Evolutionary conservation across 2,888 invertebrate species (phyloP).

Genomic region (Oscheius myriophilus): DNA sequence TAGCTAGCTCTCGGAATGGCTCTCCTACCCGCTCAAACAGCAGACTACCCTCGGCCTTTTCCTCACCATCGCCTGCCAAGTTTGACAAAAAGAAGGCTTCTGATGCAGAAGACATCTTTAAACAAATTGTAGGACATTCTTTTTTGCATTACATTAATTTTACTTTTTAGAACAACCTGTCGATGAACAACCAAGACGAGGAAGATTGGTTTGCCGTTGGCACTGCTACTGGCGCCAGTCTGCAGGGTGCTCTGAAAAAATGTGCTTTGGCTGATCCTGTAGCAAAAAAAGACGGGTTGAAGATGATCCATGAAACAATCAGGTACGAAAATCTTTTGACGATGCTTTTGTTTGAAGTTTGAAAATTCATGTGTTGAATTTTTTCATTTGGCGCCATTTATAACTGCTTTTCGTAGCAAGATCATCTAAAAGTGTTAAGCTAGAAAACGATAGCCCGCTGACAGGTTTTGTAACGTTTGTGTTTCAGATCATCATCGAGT

Average conservation of each 20-base stretch:
- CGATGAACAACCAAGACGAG: constrained; percentile 30
- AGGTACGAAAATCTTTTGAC: constrained; percentile 4
- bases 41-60: not conserved
- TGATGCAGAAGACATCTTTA: constrained; percentile 23
- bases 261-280: constrained; percentile 92
- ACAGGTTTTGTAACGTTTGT: not conserved
- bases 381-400: too few relatives aligned
- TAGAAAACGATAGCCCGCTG: too few relatives aligned
- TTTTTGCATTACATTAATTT: not conserved
- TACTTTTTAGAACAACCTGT: constrained; percentile 31
- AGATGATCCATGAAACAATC: constrained; percentile 79
- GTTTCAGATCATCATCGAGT: not conserved
- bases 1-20: constrained; percentile 6
- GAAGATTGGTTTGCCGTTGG: constrained; percentile 17
- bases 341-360: too few relatives aligned
- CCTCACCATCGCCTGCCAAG: not conserved
- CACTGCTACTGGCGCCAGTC: not conserved
- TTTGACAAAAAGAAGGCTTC: constrained; percentile 18
- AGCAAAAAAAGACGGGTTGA: constrained; percentile 91
- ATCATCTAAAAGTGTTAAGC: too few relatives aligned
- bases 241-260: constrained; percentile 68
- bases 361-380: too few relatives aligned
- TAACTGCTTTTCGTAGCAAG: too few relatives aligned
- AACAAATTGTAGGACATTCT: constrained; percentile 16
- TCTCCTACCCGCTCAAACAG: constrained; percentile 8